Evolutionary conservation across 2,888 invertebrate genomes (phyloP).

Genomic region (Nebria brevicollis): DNA sequence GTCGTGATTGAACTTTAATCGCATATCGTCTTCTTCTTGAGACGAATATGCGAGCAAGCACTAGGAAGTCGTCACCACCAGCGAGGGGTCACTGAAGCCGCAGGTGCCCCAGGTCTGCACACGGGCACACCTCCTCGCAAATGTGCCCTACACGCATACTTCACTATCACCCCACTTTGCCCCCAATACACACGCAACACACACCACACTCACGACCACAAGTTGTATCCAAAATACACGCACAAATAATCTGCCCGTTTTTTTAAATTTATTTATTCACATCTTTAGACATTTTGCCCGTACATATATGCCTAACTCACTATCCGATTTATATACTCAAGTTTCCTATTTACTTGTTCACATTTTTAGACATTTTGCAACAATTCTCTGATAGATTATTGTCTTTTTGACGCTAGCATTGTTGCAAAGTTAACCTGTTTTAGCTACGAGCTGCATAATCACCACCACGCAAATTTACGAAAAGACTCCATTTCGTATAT

Average conservation of each 20-base stretch:
- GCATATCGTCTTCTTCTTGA: slow-evolving; percentile 55
- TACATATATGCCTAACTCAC: not conserved
- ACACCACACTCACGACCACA: slow-evolving; percentile 21
- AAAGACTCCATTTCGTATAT: slow-evolving; percentile 54
- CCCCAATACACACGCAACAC: slow-evolving; percentile 6
- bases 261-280: slow-evolving; percentile 46
- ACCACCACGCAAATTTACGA: slow-evolving; percentile 40
- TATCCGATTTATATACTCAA: not conserved
- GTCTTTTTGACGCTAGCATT: not conserved
- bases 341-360: not conserved
- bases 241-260: slow-evolving; percentile 44
- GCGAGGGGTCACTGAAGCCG: slow-evolving; percentile 43
- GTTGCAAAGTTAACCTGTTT: slow-evolving; percentile 4
- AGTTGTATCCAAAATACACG: not conserved
- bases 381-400: not conserved
- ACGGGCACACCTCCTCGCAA: slow-evolving; percentile 52
- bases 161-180: slow-evolving; percentile 18
- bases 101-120: slow-evolving; percentile 43
- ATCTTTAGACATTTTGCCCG: not conserved
- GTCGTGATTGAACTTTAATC: slow-evolving; percentile 53
- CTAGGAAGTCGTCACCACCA: slow-evolving; percentile 25
- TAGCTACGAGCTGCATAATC: not conserved
- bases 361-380: not conserved
- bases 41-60: slow-evolving; percentile 27
- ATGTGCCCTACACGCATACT: slow-evolving; percentile 49